phyloP scores from a whole-genome alignment of 2,888 invertebrate species.

The Strigamia crassipes region DNA sequence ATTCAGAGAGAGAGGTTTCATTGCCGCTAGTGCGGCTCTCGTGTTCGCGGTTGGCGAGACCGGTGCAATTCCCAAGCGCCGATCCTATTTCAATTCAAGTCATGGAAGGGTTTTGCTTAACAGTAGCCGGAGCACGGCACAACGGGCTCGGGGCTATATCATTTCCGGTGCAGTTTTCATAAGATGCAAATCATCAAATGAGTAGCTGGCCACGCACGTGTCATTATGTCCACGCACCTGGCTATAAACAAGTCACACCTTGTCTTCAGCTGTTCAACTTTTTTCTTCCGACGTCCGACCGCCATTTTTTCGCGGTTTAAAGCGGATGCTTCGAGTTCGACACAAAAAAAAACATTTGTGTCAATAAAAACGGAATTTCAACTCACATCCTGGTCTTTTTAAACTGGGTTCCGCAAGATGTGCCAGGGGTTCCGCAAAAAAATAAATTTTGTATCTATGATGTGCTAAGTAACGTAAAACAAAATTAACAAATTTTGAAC shows the following conservation, averaged over 20 bases:
- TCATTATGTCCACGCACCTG: constrained; percentile 34
- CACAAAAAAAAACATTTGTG: too few species aligned
- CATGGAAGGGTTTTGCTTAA: constrained; percentile 14
- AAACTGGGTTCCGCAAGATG: too few species aligned
- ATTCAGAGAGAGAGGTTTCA: not conserved
- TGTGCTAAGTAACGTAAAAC: too few species aligned
- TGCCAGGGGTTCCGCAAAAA: too few species aligned
- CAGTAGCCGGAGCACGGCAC: not conserved
- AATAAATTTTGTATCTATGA: too few species aligned
- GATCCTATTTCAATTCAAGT: constrained; percentile 29
- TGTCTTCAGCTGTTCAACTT: not conserved
- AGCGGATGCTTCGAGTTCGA: too few species aligned
- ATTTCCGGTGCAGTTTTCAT: constrained; percentile 28
- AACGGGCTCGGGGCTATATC: not conserved
- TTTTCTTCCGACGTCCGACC: too few species aligned
- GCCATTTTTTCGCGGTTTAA: too few species aligned
- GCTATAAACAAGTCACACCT: constrained; percentile 27
- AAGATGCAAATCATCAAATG: constrained; percentile 35
- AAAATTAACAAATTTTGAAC: too few species aligned
- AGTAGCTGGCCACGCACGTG: constrained; percentile 25
- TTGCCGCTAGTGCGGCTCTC: not conserved
- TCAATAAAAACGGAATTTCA: too few species aligned
- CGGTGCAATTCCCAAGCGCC: not conserved
- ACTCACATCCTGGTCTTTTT: too few species aligned
- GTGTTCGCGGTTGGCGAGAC: not conserved